These are phyloP conservation scores for Drosophila colorata DNA, from an alignment of 2,888 invertebrate genomes.

Conservation along the genomic window DNA sequence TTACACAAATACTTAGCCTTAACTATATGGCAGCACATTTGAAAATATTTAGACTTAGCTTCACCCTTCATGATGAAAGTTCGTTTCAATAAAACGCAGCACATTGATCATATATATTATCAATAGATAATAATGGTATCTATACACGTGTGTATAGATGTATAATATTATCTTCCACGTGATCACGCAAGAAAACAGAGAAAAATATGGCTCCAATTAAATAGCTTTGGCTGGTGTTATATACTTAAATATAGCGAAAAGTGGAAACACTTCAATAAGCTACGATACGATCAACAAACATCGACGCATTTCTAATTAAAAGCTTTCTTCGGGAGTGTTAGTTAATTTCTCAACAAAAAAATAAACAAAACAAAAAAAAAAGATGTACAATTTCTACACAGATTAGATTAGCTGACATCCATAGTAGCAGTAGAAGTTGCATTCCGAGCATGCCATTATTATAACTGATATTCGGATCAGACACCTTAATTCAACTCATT, in stretches of 20 bases:
- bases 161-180: too few species aligned
- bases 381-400: neutral
- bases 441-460: conserved; percentile 1
- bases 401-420: conserved; percentile 39
- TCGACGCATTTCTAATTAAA: conserved; percentile 29
- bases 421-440: neutral
- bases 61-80: too few species aligned
- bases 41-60: too few species aligned
- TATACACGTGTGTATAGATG: too few species aligned
- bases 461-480: neutral
- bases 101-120: too few species aligned
- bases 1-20: too few species aligned
- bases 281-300: conserved; percentile 15
- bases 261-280: conserved; percentile 4
- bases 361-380: neutral
- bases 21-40: too few species aligned
- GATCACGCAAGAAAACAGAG: neutral
- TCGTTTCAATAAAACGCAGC: too few species aligned
- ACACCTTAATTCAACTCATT: conserved; percentile 13
- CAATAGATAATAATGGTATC: too few species aligned
- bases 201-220: too few species aligned
- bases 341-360: conserved; percentile 2
- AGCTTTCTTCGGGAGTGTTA: conserved; percentile 14
- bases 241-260: neutral
- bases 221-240: neutral